Conservation (phyloP, 1,140 invertebrate species). For the Octopus sinensis region DNA sequence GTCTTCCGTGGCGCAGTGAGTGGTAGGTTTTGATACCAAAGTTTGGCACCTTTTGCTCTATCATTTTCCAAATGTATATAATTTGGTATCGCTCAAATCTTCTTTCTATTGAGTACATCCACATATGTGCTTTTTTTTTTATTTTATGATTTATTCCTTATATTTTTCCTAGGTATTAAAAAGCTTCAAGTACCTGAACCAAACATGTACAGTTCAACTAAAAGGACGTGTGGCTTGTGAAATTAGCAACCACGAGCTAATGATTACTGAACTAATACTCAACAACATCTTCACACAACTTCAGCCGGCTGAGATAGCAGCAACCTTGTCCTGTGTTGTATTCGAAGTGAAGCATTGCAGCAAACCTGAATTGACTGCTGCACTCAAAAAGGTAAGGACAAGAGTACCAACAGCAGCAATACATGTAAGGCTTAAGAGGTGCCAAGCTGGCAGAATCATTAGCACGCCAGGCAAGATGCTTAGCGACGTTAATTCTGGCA, state of each 20-base stretch:
- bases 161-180: conserved; percentile 67
- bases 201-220: conserved; percentile 71
- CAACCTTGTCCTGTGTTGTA: conserved; percentile 84
- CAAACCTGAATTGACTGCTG: conserved; percentile 47
- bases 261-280: conserved; percentile 94
- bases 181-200: conserved; percentile 69
- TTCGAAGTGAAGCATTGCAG: conserved; percentile 77
- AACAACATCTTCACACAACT: conserved; percentile 84
- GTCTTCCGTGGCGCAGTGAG: no score
- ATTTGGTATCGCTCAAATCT: not conserved
- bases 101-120: not conserved
- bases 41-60: no score
- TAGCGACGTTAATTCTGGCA: no score
- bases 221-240: conserved; percentile 94
- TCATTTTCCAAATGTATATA: no score
- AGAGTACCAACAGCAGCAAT: no score
- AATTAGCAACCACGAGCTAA: conserved; percentile 87
- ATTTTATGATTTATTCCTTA: no score
- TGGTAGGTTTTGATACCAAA: no score
- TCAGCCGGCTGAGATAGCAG: conserved; percentile 85
- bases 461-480: no score
- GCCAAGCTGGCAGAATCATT: no score
- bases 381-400: conserved; percentile 42
- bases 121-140: conserved; percentile 8
- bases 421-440: no score